phyloP scores from a whole-genome alignment of 2,113 vertebrate genomes.

The Paramormyrops kingsleyae region DNA sequence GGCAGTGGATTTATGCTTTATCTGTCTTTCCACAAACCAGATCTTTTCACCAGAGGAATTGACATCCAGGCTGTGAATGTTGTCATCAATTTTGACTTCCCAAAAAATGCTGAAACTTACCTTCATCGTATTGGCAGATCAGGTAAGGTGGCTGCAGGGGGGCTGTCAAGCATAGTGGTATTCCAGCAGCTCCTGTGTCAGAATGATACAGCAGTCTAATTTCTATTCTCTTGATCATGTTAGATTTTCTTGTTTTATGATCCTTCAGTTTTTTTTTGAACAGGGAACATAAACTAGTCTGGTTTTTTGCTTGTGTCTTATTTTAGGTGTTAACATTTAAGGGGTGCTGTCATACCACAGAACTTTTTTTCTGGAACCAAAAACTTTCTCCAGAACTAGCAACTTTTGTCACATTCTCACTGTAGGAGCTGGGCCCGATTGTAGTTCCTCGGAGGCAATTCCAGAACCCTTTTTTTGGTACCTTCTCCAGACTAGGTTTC shows the following conservation, averaged over 20 bases:
- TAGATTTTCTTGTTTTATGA: background rate
- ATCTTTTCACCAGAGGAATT: slow-evolving; percentile 71
- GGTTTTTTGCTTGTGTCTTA: background rate
- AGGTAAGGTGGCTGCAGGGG: slow-evolving; percentile 37
- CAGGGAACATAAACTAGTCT: background rate
- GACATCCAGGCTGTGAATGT: slow-evolving; percentile 73
- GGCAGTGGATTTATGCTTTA: background rate
- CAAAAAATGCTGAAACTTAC: slow-evolving; percentile 68
- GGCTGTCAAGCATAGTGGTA: background rate
- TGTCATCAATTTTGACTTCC: slow-evolving; percentile 73
- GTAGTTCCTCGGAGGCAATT: background rate
- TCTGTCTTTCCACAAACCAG: slow-evolving; percentile 34
- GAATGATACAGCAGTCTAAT: background rate
- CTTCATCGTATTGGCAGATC: slow-evolving; percentile 71
- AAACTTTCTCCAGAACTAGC: background rate
- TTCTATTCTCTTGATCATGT: background rate
- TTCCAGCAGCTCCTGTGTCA: background rate
- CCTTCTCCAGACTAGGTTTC: too few species aligned
- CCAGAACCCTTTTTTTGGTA: too few species aligned
- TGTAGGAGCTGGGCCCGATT: background rate
- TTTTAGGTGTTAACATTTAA: background rate
- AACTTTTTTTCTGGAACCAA: background rate
- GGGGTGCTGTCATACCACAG: background rate
- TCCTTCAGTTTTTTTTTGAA: background rate
- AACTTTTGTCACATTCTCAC: background rate